A percentile compares a stretch with the other conserved stretches of the same genome.
Evolutionary conservation across 2,797 vertebrate species (phyloP).

Genomic region (Tympanoctomys barrerae): DNA sequence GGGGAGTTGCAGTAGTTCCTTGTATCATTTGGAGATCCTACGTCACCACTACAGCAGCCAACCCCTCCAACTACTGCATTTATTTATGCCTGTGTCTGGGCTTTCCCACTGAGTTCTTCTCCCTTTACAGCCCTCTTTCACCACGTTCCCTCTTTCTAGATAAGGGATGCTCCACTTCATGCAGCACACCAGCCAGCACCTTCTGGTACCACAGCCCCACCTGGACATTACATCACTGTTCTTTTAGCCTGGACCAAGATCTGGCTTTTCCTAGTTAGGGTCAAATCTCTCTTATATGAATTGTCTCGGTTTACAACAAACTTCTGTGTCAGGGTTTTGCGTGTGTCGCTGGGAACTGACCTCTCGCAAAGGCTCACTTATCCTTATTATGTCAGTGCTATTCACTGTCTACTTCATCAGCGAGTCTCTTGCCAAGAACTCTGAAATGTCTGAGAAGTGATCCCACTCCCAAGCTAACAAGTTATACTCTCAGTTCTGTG

Average conservation of each 20-base stretch:
- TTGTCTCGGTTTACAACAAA: neutral
- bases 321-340: neutral
- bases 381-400: neutral
- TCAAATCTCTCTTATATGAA: neutral
- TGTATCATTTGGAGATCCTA: neutral
- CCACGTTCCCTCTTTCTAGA: neutral
- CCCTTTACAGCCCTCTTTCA: neutral
- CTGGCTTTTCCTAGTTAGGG: neutral
- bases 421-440: neutral
- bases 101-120: neutral
- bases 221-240: neutral
- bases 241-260: neutral
- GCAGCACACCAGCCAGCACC: neutral
- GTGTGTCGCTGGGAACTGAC: neutral
- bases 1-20: neutral
- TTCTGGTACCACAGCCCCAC: neutral
- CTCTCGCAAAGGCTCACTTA: neutral
- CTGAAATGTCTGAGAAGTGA: neutral
- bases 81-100: constrained; percentile 4
- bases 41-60: neutral
- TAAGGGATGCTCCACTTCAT: neutral
- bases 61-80: neutral
- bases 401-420: neutral
- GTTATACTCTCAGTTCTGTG: neutral
- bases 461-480: neutral